A percentile compares a stretch with the other conserved stretches of the same genome.
Conservation (phyloP, 2,797 vertebrate species). For the Anableps anableps region DNA sequence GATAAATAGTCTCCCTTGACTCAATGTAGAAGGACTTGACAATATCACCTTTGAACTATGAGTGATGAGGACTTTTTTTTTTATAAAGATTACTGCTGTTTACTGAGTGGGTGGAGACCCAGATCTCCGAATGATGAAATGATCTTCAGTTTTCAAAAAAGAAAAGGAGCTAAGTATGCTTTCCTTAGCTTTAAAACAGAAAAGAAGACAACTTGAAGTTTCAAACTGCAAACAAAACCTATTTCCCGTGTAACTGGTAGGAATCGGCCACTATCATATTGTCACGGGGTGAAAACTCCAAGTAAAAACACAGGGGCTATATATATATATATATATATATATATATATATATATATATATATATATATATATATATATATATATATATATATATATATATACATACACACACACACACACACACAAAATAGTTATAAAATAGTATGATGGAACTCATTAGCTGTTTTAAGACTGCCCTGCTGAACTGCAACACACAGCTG, state of each 20-base stretch:
- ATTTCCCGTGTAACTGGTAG: constrained; percentile 1
- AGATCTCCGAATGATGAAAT: constrained; percentile 56
- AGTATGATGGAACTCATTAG: not conserved
- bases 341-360: too few relatives aligned
- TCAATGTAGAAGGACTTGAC: constrained; percentile 46
- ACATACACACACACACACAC: too few relatives aligned
- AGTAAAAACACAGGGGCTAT: not conserved
- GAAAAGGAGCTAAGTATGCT: constrained; percentile 37
- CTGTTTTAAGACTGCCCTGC: not conserved
- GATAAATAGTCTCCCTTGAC: constrained; percentile 38
- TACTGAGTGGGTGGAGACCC: constrained; percentile 65
- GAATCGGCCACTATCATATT: not conserved
- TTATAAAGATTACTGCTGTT: constrained; percentile 73
- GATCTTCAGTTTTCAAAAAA: constrained; percentile 42
- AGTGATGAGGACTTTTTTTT: constrained; percentile 65
- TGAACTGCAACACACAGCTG: too few relatives aligned
- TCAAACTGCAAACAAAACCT: not conserved
- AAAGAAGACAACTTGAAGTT: not conserved
- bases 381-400: too few relatives aligned
- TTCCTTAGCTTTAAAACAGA: constrained; percentile 22
- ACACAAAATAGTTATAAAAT: not conserved
- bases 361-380: too few relatives aligned
- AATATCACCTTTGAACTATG: constrained; percentile 78
- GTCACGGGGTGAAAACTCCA: not conserved
- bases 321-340: too few relatives aligned